phyloP scores from a whole-genome alignment of 2,888 invertebrate species.

The Leptothorax acervorum region DNA sequence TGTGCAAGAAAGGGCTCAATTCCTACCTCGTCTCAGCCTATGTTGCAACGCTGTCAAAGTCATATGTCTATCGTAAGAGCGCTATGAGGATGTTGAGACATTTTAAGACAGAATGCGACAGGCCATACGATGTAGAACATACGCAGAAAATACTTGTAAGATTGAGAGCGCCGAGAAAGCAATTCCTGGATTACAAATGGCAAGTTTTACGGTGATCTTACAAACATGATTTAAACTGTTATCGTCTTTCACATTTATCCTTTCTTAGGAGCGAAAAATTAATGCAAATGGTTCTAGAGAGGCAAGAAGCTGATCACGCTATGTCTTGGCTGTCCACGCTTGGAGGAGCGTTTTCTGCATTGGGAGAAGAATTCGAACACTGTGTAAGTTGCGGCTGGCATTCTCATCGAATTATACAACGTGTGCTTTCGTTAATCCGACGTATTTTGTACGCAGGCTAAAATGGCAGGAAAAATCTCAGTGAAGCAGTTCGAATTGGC shows the following conservation, averaged over 20 bases:
- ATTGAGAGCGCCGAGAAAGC: conserved; percentile 87
- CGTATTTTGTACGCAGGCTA: conserved; percentile 88
- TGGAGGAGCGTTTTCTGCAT: conserved; percentile 97
- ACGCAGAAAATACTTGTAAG: conserved; percentile 83
- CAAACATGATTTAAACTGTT: not conserved
- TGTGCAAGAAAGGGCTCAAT: conserved; percentile 76
- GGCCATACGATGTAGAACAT: not conserved
- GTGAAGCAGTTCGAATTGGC: conserved; percentile 93
- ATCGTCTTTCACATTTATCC: conserved; percentile 10
- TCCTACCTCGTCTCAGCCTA: conserved; percentile 80
- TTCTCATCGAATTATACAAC: not conserved
- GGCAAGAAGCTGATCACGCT: conserved; percentile 92
- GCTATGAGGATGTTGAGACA: conserved; percentile 68
- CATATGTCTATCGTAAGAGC: conserved; percentile 74
- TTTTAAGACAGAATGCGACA: conserved; percentile 33
- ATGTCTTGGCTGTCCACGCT: conserved; percentile 98
- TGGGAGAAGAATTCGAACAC: conserved; percentile 94
- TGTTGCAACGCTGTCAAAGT: conserved; percentile 70
- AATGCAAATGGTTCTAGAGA: conserved; percentile 87
- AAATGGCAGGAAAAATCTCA: conserved; percentile 95
- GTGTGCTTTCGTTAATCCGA: not conserved
- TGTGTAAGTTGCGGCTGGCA: conserved; percentile 88
- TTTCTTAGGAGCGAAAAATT: conserved; percentile 86
- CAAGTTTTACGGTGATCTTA: conserved; percentile 81
- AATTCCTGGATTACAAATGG: conserved; percentile 91